Evolutionary conservation across 2,113 vertebrate genomes (phyloP), one percentile per base, ranked within the genome.

Genomic region (Macquaria ambigua): DNA sequence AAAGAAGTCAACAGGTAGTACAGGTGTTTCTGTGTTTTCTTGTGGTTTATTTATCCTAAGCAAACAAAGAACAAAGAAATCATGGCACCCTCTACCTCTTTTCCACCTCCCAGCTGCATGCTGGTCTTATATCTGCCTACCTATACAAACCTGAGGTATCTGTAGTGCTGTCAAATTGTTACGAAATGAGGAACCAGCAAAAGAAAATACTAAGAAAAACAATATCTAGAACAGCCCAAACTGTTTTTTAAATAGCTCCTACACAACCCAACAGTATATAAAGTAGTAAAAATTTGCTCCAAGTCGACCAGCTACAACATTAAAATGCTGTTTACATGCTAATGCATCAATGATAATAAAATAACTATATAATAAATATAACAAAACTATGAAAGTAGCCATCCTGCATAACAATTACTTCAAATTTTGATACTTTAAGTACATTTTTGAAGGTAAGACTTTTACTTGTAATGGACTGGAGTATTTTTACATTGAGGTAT

Each of bases 21-120:
- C 59, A 68, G 62, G 62, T 37, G 76, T 71, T 81, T 64, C 61
- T 78, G 28, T 56, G 20, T 58, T 66, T 63, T 34, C 15, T 20
- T 63, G 34, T 43, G 43, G 73, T 43, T 43, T 71, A 25, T 83
- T 48, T 67, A 55, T 12, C 9, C 23, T 1, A 23, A 70, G 37
- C 25, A 61, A 70, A 82, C 68, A 81, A 16, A 34, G 31, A 16
- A 56, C 61, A 78, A 77, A 74, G 16, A 83, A 16, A 55, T 34
- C 15, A 25, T 52, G 31, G 23, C 59, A 23, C 39, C 46, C 16
- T 23, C 18, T 68, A 69, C 8, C 31, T 84, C 68, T 46, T 25
- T 53, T 64, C 1, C 46, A 21, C 0, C 5, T 31, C 37, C 5
- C 2, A 41, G 71, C 31, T 67, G 23, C 39, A 79, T 67, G 4